These are phyloP conservation scores for Pristionchus exspectatus DNA, from an alignment of 2,888 invertebrate genomes.

Conservation along the genomic window DNA sequence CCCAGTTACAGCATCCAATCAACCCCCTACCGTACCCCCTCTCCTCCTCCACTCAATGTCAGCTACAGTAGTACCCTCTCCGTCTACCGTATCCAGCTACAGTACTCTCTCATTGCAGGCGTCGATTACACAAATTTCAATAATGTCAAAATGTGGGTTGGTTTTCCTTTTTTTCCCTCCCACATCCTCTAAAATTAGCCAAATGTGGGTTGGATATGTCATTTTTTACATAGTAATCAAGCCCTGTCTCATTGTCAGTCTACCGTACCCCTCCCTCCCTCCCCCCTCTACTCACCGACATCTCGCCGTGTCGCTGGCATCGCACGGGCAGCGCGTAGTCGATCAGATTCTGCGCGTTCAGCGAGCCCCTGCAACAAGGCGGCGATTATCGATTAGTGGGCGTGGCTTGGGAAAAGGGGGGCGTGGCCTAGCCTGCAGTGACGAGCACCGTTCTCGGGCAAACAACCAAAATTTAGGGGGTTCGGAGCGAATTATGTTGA, in stretches of 20 bases:
- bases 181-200: too few species aligned
- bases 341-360: constrained; percentile 45
- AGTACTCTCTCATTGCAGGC: background rate
- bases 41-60: too few species aligned
- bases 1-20: background rate
- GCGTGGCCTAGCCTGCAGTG: background rate
- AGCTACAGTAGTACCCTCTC: background rate
- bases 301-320: constrained; percentile 64
- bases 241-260: too few species aligned
- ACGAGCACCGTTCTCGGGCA: too few species aligned
- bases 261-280: background rate
- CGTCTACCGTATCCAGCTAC: background rate
- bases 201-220: too few species aligned
- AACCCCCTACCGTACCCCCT: background rate
- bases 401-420: background rate
- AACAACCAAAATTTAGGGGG: too few species aligned
- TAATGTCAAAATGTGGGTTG: too few species aligned
- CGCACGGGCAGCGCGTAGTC: constrained; percentile 59
- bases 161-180: too few species aligned
- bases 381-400: background rate
- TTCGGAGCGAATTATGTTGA: too few species aligned
- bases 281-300: constrained; percentile 48
- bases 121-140: too few species aligned
- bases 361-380: constrained; percentile 16
- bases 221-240: too few species aligned